Base-by-base conservation (phyloP, 2,797 vertebrate species). In the Coilia nasus region DNA sequence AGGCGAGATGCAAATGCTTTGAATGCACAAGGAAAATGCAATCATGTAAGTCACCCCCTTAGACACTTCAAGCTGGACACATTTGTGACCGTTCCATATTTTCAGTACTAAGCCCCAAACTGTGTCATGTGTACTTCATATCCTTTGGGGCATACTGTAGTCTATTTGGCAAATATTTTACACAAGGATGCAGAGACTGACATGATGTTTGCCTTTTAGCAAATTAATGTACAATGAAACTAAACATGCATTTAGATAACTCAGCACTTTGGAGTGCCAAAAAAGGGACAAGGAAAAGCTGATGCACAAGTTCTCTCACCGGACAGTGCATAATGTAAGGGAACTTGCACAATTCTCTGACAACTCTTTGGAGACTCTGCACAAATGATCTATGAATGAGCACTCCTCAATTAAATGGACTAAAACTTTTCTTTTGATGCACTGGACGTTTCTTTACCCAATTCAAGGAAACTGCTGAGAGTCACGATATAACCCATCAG, bases 361-460 rank as follows among this genome's bases (percentile, higher is more conserved):
- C 50, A 54, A 54, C 50, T 54, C 50, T 54, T 54, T 54, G 9
- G 50, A 54, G 50, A 54, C 50, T 9, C 50, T 54, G 50, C 50
- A 54, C 84, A 56, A 82, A 89, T 75, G 31, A 23, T 89, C 62
- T 17, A 83, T 83, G 84, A n/a, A 25, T 54, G 83, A 31, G 12
- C 81, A 15, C 82, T 89, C 85, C 81, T 85, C 9, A 23, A 87
- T 1, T 54, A 54, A 54, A 54, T 54, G 7, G 50, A 54, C 50
- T 7, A 54, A 54, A 54, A 54, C 50, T 54, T 54, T 9, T 54
- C 3, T 54, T 54, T 54, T 54, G 7, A 14, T 54, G 50, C 14
- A 54, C 50, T 54, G 50, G 1, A 10, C 50, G 3, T 54, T 54
- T 14, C 50, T 9, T 54, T 54, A 14, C 50, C 50, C 50, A 54